A percentile compares a stretch with the other conserved stretches of the same genome.
These are phyloP conservation scores for Fissipunctia ypsillon DNA, from an alignment of 2,888 invertebrate species.

Conservation along the genomic window DNA sequence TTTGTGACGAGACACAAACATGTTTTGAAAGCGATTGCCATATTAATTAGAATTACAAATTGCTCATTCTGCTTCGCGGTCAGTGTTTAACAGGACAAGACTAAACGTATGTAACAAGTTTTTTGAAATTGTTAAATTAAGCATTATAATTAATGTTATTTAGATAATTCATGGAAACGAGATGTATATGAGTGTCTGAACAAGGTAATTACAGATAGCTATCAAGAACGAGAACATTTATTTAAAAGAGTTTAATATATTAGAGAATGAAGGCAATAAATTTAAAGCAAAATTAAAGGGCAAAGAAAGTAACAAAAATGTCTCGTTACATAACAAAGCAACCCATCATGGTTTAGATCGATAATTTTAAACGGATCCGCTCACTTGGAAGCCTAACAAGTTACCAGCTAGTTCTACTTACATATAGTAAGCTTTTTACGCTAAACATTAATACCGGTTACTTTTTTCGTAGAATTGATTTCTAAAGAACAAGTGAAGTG, in stretches of 20 bases:
- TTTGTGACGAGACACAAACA: slow-evolving; percentile 20
- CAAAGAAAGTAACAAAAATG: slow-evolving; percentile 27
- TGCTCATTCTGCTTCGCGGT: slow-evolving; percentile 43
- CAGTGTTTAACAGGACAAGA: slow-evolving; percentile 59
- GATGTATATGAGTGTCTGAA: slow-evolving; percentile 13
- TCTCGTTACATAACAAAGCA: slow-evolving; percentile 36
- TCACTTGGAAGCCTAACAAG: slow-evolving; percentile 63
- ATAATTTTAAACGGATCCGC: slow-evolving; percentile 61
- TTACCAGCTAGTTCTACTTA: slow-evolving; percentile 50
- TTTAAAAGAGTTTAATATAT: neutral
- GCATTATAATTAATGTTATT: slow-evolving; percentile 22
- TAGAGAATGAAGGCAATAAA: neutral
- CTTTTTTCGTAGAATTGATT: slow-evolving; percentile 60
- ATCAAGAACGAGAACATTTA: slow-evolving; percentile 25
- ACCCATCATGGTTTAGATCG: slow-evolving; percentile 48
- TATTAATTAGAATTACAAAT: slow-evolving; percentile 58
- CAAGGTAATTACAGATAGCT: slow-evolving; percentile 33
- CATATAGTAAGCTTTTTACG: slow-evolving; percentile 60
- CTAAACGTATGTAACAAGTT: slow-evolving; percentile 50
- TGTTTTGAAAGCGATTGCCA: slow-evolving; percentile 30
- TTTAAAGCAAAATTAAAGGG: neutral
- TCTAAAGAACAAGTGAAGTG: slow-evolving; percentile 60
- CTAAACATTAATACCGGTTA: slow-evolving; percentile 51
- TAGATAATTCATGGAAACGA: slow-evolving; percentile 26
- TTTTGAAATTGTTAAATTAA: slow-evolving; percentile 42